Evolutionary conservation across 1,140 invertebrate species (phyloP).

Genomic region (Lepidurus packardi): DNA sequence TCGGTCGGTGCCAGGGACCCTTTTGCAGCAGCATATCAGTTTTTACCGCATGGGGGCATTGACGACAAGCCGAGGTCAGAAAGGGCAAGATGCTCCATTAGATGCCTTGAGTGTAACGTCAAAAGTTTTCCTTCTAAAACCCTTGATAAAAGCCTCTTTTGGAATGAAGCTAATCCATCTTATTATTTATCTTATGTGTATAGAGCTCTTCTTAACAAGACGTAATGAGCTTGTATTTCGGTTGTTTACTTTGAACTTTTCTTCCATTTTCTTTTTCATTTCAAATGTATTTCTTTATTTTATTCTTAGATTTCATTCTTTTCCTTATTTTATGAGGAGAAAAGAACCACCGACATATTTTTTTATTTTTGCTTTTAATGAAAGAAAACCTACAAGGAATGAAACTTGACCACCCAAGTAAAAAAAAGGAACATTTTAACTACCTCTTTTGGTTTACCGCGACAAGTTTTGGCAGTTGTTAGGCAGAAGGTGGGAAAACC

Average conservation of each 20-base stretch:
- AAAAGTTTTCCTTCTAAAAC: constrained; percentile 4
- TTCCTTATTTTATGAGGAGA: neutral
- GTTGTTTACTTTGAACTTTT: constrained; percentile 1
- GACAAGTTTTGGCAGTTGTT: constrained; percentile 19
- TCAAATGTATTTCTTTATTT: neutral
- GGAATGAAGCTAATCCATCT: neutral
- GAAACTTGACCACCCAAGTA: constrained; percentile 14
- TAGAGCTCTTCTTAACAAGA: constrained; percentile 5
- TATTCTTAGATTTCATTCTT: neutral
- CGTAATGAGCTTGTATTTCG: constrained; percentile 10
- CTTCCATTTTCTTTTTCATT: neutral
- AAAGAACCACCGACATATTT: neutral
- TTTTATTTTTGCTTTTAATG: neutral
- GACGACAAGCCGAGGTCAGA: constrained; percentile 9
- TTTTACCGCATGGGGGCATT: constrained; percentile 18
- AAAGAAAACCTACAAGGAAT: neutral
- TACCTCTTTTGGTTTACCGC: constrained; percentile 14
- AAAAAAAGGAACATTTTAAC: neutral
- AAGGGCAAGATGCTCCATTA: constrained; percentile 18
- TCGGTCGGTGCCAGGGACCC: no score
- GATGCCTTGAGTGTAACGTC: constrained; percentile 1
- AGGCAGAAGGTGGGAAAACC: constrained; percentile 15
- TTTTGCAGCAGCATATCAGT: neutral
- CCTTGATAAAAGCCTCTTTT: neutral
- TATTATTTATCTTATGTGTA: neutral